Base-by-base conservation (phyloP, 2,113 vertebrate genomes). In the Seriola quinqueradiata region DNA sequence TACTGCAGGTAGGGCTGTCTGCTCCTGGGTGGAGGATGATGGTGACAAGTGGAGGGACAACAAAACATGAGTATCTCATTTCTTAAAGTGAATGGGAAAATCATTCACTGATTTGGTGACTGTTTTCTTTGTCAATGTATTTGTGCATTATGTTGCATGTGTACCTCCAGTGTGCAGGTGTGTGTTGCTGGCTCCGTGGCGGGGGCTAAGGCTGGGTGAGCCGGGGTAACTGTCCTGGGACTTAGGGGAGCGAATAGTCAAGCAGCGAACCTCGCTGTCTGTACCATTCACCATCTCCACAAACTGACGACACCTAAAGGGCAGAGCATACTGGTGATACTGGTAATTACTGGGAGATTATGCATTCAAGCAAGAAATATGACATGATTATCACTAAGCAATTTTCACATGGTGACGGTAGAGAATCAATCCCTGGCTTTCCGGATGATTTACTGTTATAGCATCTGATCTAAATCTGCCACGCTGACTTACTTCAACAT, bases 271-370 rank as follows among this genome's bases (percentile, higher is more conserved):
- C 83, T 99, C 98, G 3, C 98, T 98, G 96, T 99, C 98, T 0
- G 98, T 99, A 77, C 98, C 98, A 0, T 99, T 99, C 93, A 99
- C 98, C 98, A 99, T 99, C 95, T 99, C 98, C 94, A 99, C 97
- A 74, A 99, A 99, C 91, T 99, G 98, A 88, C 98, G 97, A 95
- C 98, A 99, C 95, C 97, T 99, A 87, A 0, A 70, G 69, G 52
- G 17, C 32, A 69, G 19, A 54, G 17, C 4, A 44, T 1, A 64
- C 68, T 28, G 42, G 12, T 19, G 66, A 82, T 52, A 80, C 38
- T 17, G 69, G 13, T 4, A 4, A 38, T 23, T 8, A 60, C 48
- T 14, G 6, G 40, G 57, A 48, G 34, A 8, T 2, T 8, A 21
- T 0, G 10, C 3, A 3, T 40, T 34, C 17, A 12, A 42, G 3